Evolutionary conservation across 2,113 vertebrate species (phyloP).

Genomic region (Eubucco bourcierii): DNA sequence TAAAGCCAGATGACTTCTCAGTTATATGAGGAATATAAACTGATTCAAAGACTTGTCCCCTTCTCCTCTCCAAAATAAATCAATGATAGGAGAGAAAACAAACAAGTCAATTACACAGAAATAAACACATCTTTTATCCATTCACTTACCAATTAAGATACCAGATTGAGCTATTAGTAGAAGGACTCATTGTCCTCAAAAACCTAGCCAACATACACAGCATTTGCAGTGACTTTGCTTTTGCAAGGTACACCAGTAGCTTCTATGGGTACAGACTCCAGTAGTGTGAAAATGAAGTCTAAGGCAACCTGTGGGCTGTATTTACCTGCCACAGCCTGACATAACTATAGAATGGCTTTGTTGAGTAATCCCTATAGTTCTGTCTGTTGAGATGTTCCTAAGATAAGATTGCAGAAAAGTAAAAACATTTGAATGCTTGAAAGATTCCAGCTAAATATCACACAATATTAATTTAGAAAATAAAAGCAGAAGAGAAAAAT

Average conservation of each 20-base stretch:
- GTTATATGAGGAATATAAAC: not conserved
- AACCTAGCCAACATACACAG: not conserved
- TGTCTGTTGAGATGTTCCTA: not conserved
- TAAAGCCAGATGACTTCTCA: not conserved
- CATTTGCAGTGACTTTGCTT: not conserved
- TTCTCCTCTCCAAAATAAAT: not conserved
- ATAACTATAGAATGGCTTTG: not conserved
- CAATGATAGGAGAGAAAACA: conserved; percentile 13
- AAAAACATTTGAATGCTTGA: not conserved
- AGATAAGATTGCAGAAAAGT: not conserved
- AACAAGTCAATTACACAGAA: conserved; percentile 17
- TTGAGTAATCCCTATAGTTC: not conserved
- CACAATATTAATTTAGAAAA: not conserved
- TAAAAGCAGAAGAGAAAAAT: not conserved
- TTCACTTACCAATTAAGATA: conserved; percentile 33
- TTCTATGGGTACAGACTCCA: not conserved
- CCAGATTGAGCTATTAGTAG: conserved; percentile 8
- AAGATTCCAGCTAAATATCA: not conserved
- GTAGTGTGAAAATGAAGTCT: not conserved
- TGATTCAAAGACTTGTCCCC: not conserved
- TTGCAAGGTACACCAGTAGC: not conserved
- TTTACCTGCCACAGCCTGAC: not conserved
- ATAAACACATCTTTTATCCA: conserved; percentile 45
- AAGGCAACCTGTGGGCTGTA: not conserved
- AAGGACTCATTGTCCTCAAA: conserved; percentile 10